Percentiles rank a stretch among this genome's conserved stretches.
phyloP scores from a whole-genome alignment of 2,888 invertebrate species.

The Drosophila robusta region DNA sequence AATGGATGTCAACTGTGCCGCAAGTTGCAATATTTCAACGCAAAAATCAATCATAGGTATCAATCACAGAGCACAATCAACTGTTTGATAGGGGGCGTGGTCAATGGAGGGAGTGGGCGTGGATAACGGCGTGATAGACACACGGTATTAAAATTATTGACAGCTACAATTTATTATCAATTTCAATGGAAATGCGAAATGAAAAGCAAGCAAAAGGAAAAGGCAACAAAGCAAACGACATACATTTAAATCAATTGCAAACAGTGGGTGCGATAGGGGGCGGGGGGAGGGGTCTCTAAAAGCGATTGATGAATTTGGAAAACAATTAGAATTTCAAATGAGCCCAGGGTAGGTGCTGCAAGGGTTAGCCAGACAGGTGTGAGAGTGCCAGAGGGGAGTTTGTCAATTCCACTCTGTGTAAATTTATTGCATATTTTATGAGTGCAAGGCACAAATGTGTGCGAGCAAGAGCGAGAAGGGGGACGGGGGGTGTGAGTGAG shows the following conservation, averaged over 20 bases:
- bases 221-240: conserved; percentile 44
- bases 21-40: conserved; percentile 43
- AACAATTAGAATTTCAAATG: conserved; percentile 80
- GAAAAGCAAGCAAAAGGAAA: conserved; percentile 31
- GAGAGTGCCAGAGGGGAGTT: conserved; percentile 2
- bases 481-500: not conserved
- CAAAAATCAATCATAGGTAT: conserved; percentile 57
- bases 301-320: conserved; percentile 72
- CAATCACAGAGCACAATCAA: conserved; percentile 27
- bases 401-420: conserved; percentile 54
- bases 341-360: conserved; percentile 9
- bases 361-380: conserved; percentile 34
- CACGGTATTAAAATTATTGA: conserved; percentile 80
- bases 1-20: conserved; percentile 39
- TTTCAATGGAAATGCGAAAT: conserved; percentile 42
- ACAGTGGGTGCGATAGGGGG: not conserved
- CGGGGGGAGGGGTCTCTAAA: conserved; percentile 1
- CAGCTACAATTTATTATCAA: conserved; percentile 82
- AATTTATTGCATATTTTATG: conserved; percentile 80
- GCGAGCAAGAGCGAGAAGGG: not conserved
- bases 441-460: conserved; percentile 40
- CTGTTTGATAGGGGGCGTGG: conserved; percentile 23
- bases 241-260: conserved; percentile 66
- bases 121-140: conserved; percentile 69
- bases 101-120: not conserved